phyloP scores from a whole-genome alignment of 2,888 invertebrate genomes.

The Geophilus truncorum region DNA sequence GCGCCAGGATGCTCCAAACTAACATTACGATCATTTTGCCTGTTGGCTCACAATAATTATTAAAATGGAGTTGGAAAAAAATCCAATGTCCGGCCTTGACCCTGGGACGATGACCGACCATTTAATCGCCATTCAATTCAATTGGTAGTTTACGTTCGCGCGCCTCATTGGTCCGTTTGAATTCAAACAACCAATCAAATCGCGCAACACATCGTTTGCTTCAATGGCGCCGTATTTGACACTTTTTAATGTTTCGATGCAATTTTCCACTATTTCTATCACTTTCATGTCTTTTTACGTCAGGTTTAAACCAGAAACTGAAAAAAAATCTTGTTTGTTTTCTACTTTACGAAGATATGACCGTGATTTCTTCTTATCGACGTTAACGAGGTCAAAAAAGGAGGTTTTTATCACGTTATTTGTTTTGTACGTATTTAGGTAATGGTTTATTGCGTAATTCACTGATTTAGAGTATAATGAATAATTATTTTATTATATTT shows the following conservation, averaged over 20 bases:
- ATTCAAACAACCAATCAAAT: neutral
- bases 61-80: neutral
- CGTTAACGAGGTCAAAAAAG: neutral
- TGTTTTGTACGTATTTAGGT: neutral
- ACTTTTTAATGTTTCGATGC: neutral
- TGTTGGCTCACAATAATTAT: slow-evolving; percentile 16
- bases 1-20: slow-evolving; percentile 8
- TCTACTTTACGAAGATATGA: neutral
- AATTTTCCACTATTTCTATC: no score
- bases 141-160: neutral
- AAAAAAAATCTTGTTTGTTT: neutral
- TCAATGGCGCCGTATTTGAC: neutral
- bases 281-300: no score
- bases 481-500: no score
- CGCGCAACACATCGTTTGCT: neutral
- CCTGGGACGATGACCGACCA: slow-evolving; percentile 16
- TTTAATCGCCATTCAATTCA: neutral
- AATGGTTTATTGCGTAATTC: neutral
- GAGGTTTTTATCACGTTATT: neutral
- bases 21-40: slow-evolving; percentile 16
- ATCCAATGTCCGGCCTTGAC: slow-evolving; percentile 11
- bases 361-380: neutral
- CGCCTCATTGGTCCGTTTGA: neutral
- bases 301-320: no score
- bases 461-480: no score